phyloP scores from a whole-genome alignment of 2,797 vertebrate species.

The Lophotriccus pileatus region DNA sequence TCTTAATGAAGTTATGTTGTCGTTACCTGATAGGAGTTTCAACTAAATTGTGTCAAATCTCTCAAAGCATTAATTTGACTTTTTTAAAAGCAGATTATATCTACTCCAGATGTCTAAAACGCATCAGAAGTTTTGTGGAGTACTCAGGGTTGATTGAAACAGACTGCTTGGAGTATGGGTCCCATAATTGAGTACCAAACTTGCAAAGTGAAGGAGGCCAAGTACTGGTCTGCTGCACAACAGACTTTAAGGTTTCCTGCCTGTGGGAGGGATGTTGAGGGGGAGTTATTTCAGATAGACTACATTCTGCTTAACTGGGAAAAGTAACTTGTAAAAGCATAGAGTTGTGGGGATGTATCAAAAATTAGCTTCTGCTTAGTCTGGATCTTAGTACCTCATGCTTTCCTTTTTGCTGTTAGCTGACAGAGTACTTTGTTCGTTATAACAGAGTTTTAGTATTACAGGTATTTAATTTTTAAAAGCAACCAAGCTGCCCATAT shows the following conservation, averaged over 20 bases:
- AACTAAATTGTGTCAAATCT: background rate
- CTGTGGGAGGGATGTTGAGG: background rate
- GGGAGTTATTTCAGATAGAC: background rate
- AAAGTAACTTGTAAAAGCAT: background rate
- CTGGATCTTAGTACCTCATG: background rate
- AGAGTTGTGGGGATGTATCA: background rate
- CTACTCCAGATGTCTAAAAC: background rate
- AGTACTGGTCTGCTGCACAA: background rate
- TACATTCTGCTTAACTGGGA: background rate
- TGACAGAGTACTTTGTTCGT: background rate
- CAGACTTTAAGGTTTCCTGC: background rate
- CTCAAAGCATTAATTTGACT: background rate
- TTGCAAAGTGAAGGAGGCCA: background rate
- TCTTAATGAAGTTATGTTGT: background rate
- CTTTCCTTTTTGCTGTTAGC: background rate
- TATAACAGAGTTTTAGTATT: background rate
- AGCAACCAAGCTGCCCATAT: background rate
- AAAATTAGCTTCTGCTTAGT: background rate
- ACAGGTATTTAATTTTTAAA: background rate
- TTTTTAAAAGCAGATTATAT: background rate
- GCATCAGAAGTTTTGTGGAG: background rate
- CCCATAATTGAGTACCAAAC: background rate
- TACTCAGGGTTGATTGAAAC: background rate
- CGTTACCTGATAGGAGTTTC: background rate
- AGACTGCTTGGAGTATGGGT: background rate